phyloP scores from a whole-genome alignment of 2,888 invertebrate genomes.

The Ganaspis brasiliensis region DNA sequence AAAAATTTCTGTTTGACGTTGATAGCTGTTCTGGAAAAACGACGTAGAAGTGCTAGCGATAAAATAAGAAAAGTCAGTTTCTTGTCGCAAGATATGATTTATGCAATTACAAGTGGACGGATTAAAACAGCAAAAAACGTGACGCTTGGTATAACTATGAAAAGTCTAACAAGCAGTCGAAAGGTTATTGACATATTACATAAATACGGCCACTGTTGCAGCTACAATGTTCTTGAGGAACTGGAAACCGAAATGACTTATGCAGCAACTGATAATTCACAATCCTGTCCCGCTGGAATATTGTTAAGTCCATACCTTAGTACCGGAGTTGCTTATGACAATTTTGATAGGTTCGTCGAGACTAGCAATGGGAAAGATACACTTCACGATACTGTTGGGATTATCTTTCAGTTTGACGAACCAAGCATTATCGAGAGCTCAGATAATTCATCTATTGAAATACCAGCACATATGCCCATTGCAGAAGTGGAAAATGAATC shows the following conservation, averaged over 20 bases:
- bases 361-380: too few species aligned
- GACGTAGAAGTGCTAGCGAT: too few species aligned
- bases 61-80: too few species aligned
- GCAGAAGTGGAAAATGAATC: too few species aligned
- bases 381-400: too few species aligned
- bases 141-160: slow-evolving; percentile 65
- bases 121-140: slow-evolving; percentile 68
- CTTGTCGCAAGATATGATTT: slow-evolving; percentile 61
- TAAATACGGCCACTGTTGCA: slow-evolving; percentile 65
- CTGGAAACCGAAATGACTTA: slow-evolving; percentile 68
- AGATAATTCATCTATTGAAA: too few species aligned
- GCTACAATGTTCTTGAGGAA: slow-evolving; percentile 65
- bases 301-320: slow-evolving; percentile 26
- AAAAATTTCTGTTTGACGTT: too few species aligned
- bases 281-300: slow-evolving; percentile 48
- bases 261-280: slow-evolving; percentile 40
- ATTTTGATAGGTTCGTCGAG: slow-evolving; percentile 49
- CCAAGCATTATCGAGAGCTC: too few species aligned
- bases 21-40: too few species aligned
- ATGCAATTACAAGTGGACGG: slow-evolving; percentile 58
- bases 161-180: slow-evolving; percentile 65
- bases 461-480: too few species aligned
- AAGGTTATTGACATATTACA: slow-evolving; percentile 65
- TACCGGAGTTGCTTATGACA: slow-evolving; percentile 50
- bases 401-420: too few species aligned